A percentile compares a stretch with the other conserved stretches of the same genome.
phyloP scores from a whole-genome alignment of 1,140 invertebrate species.

The Trichoplusia ni region DNA sequence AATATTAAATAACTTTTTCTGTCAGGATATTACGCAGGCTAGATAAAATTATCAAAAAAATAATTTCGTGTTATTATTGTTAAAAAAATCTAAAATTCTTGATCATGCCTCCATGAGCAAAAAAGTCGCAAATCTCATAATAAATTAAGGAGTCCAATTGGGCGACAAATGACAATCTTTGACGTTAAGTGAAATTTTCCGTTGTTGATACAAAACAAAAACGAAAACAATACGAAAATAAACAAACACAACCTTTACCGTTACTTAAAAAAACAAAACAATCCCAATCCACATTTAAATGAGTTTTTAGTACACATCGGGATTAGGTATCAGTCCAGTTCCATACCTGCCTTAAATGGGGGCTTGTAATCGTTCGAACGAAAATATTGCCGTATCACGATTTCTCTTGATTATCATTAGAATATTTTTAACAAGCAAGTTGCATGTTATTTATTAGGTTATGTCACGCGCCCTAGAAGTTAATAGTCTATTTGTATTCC shows the following conservation, averaged over 20 bases:
- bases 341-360: slow-evolving; percentile 60
- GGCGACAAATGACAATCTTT: too few species aligned
- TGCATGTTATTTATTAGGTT: slow-evolving; percentile 3
- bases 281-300: background rate
- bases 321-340: slow-evolving; percentile 32
- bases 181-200: too few species aligned
- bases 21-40: too few species aligned
- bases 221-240: background rate
- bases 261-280: background rate
- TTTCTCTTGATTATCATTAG: slow-evolving; percentile 38
- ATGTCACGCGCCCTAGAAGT: slow-evolving; percentile 6
- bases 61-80: too few species aligned
- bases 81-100: too few species aligned
- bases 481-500: slow-evolving; percentile 19
- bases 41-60: too few species aligned
- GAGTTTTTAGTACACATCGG: slow-evolving; percentile 14
- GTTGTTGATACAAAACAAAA: too few species aligned
- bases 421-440: slow-evolving; percentile 28
- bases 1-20: too few species aligned
- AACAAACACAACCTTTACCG: background rate
- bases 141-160: too few species aligned
- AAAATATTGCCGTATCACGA: slow-evolving; percentile 60
- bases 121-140: too few species aligned
- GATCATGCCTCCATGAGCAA: too few species aligned
- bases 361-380: slow-evolving; percentile 39